Percentiles rank a stretch among this genome's conserved stretches.
phyloP scores from a whole-genome alignment of 1,140 invertebrate genomes.

The Ditylenchus dipsaci region DNA sequence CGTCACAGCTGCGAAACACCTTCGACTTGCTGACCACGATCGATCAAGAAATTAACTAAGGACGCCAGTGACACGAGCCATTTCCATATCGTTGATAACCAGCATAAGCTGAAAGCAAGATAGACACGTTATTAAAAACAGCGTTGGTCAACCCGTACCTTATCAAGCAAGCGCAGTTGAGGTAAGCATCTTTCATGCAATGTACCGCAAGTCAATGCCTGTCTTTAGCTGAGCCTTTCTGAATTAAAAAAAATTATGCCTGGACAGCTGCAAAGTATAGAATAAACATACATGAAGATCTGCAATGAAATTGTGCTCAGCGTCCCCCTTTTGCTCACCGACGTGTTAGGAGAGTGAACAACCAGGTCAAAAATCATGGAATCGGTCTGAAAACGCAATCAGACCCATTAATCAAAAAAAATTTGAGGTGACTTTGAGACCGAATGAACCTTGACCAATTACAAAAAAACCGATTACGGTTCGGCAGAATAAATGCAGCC shows the following conservation, averaged over 20 bases:
- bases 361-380: slow-evolving; percentile 66
- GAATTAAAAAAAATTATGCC: too few relatives aligned
- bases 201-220: slow-evolving; percentile 83
- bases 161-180: slow-evolving; percentile 84
- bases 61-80: slow-evolving; percentile 98
- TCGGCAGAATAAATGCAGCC: too few relatives aligned
- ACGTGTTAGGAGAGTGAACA: slow-evolving; percentile 68
- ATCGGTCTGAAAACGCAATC: too few relatives aligned
- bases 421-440: too few relatives aligned
- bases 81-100: slow-evolving; percentile 99
- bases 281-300: slow-evolving; percentile 76
- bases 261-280: neutral
- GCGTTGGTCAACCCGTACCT: slow-evolving; percentile 58
- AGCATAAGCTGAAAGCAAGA: slow-evolving; percentile 72
- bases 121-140: slow-evolving; percentile 68
- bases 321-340: slow-evolving; percentile 99
- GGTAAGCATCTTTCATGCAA: slow-evolving; percentile 94
- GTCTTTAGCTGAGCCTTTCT: slow-evolving; percentile 62
- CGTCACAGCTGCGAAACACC: slow-evolving; percentile 90
- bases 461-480: too few relatives aligned
- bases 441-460: too few relatives aligned
- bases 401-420: too few relatives aligned
- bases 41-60: slow-evolving; percentile 82
- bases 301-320: slow-evolving; percentile 96
- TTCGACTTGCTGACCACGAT: slow-evolving; percentile 97